A percentile compares a stretch with the other conserved stretches of the same genome.
Conservation (phyloP, 64 coral and sea anemone genomes). For the Stylophora pistillata region DNA sequence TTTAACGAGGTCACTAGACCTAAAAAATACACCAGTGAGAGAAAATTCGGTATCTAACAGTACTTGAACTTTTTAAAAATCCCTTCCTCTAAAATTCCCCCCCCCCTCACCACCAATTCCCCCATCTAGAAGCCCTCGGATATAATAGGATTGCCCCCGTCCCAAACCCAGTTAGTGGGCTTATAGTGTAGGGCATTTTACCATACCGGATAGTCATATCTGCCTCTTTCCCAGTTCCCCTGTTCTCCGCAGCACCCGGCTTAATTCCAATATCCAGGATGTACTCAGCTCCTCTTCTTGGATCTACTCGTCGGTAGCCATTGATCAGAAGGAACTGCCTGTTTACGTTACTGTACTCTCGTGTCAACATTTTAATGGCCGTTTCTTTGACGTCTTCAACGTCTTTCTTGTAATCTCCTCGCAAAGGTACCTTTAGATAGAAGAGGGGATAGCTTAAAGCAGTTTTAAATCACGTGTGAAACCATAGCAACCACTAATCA, state of each 20-base stretch:
- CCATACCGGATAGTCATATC: conserved; percentile 9
- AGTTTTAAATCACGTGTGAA: neutral
- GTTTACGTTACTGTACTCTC: conserved; percentile 55
- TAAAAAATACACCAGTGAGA: too few species aligned
- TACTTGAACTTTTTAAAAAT: too few species aligned
- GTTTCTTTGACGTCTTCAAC: conserved; percentile 81
- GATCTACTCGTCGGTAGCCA: conserved; percentile 91
- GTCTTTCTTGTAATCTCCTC: conserved; percentile 87
- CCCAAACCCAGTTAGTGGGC: too few species aligned
- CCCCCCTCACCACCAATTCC: too few species aligned
- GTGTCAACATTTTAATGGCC: conserved; percentile 81
- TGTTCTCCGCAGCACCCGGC: too few species aligned
- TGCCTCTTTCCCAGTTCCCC: conserved; percentile 28
- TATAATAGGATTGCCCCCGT: too few species aligned
- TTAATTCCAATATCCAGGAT: conserved; percentile 91
- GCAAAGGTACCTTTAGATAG: conserved; percentile 47
- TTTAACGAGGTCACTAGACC: too few species aligned
- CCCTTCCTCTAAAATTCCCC: too few species aligned
- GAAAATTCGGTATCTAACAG: too few species aligned
- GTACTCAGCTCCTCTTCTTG: conserved; percentile 87
- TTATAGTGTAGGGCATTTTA: neutral
- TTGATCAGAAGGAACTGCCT: conserved; percentile 69
- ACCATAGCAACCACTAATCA: too few species aligned
- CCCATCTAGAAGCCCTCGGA: too few species aligned
- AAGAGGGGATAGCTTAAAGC: neutral